Evolutionary conservation across 2,113 vertebrate species (phyloP).

Genomic region (Acanthochromis polyacanthus): DNA sequence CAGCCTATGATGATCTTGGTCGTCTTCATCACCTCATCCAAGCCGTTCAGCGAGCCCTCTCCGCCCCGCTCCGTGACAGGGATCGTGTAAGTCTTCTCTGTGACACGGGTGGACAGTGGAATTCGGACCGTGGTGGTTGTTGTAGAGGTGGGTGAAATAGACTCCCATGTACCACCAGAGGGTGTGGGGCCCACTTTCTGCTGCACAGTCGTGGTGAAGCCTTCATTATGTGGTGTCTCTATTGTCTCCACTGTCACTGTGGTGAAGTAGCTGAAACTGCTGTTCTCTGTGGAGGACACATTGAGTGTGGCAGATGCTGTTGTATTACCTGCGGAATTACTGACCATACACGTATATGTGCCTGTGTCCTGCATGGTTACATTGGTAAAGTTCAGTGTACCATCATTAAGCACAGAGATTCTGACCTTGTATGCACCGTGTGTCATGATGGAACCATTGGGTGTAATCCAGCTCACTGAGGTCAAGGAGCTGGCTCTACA

Average conservation of each 20-base stretch:
- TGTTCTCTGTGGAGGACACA: slow-evolving; percentile 94
- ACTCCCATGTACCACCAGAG: slow-evolving; percentile 91
- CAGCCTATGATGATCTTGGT: slow-evolving; percentile 99
- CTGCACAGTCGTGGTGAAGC: slow-evolving; percentile 92
- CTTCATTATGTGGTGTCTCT: slow-evolving; percentile 95
- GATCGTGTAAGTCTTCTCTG: slow-evolving; percentile 94
- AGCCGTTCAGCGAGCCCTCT: slow-evolving; percentile 91
- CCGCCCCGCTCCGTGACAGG: slow-evolving; percentile 90
- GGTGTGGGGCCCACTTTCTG: slow-evolving; percentile 92
- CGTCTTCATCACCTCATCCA: slow-evolving; percentile 99
- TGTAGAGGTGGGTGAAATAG: slow-evolving; percentile 88
- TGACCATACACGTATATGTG: slow-evolving; percentile 98
- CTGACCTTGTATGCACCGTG: slow-evolving; percentile 96
- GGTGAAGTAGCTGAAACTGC: slow-evolving; percentile 97
- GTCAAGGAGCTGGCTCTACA: slow-evolving; percentile 96
- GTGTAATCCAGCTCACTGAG: slow-evolving; percentile 98
- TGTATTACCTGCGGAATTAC: slow-evolving; percentile 98
- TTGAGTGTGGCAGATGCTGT: slow-evolving; percentile 97
- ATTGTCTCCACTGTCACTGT: slow-evolving; percentile 98
- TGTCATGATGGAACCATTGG: slow-evolving; percentile 97
- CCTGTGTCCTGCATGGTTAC: slow-evolving; percentile 98
- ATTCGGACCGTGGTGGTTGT: slow-evolving; percentile 90
- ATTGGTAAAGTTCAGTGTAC: slow-evolving; percentile 98
- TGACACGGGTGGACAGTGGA: slow-evolving; percentile 91
- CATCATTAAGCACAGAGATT: slow-evolving; percentile 97